Base-by-base conservation (phyloP, 2,888 invertebrate species). In the Aporophyla lueneburgensis region DNA sequence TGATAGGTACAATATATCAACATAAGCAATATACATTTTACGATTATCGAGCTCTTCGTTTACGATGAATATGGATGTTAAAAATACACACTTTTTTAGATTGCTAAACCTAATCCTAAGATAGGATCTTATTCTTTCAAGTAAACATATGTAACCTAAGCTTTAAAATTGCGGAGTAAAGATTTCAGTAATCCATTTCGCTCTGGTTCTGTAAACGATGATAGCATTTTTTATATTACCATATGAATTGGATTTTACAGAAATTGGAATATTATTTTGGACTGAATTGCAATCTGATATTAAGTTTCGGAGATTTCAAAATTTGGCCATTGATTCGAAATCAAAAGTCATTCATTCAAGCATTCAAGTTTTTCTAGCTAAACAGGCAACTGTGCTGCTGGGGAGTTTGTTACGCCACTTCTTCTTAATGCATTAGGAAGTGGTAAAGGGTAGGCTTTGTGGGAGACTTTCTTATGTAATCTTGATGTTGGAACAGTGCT, bases 81-180 rank as follows among this genome's bases (percentile, higher is more conserved):
- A 43, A 66, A 77, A 56, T 58, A 53, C 21, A 46, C 63, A 54
- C 33, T 59, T 72, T 72, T 83, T 70, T 63, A 70, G 61, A 80
- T 72, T 56, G 21, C 66, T n/a, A 56, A 80, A 24, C 33, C 27
- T 73, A 72, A 80, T 67, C 54, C 56, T 27, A 21, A 59, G 58
- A 80, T 80, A 56, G n/a, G 51, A 70, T 84, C n/a, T 65, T 61
- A 75, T 66, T 16, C 73, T 59, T 61, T 33, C 14, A 73, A 73
- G 74, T 21, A 73, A 66, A 74, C 43, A 69, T 69, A 19, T 68
- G 62, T 71, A 6, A 65, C 49, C 21, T 54, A 27, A 43, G 43
- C 24, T 61, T n/a, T 14, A 56, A 80, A 83, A 80, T 54, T 46
- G 9, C 51, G 49, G 51, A 73, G 59, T 61, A 46, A 59, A 76